Percentiles rank a stretch among this genome's conserved stretches.
Conservation (phyloP, 2,797 vertebrate genomes). For the Lycodopsis pacificus region DNA sequence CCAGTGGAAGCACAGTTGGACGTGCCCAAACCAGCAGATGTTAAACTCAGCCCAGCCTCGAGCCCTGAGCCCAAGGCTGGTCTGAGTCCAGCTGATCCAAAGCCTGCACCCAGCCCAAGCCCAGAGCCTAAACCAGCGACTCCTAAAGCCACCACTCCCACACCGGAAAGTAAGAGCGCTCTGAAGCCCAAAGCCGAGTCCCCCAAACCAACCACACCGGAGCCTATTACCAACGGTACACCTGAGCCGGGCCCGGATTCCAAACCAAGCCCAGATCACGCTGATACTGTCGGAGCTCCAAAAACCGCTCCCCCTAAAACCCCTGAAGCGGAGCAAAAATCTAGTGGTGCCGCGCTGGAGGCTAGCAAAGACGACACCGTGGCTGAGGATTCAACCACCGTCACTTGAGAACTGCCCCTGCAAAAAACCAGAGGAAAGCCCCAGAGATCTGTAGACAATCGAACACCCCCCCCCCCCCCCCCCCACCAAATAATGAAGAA, state of each 20-base stretch:
- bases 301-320: slow-evolving; percentile 77
- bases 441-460: slow-evolving; percentile 79
- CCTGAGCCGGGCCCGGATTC: slow-evolving; percentile 71
- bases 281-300: slow-evolving; percentile 58
- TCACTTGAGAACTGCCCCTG: slow-evolving; percentile 67
- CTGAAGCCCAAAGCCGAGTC: slow-evolving; percentile 62
- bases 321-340: slow-evolving; percentile 78
- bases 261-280: slow-evolving; percentile 72
- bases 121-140: slow-evolving; percentile 69
- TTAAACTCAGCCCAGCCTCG: slow-evolving; percentile 73
- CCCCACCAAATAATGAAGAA: slow-evolving; percentile 72
- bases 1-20: slow-evolving; percentile 68
- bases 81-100: slow-evolving; percentile 68
- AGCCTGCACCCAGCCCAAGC: slow-evolving; percentile 68
- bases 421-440: slow-evolving; percentile 52
- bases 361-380: slow-evolving; percentile 65
- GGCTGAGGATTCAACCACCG: slow-evolving; percentile 72
- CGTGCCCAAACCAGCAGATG: slow-evolving; percentile 66
- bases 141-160: slow-evolving; percentile 60
- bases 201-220: slow-evolving; percentile 69
- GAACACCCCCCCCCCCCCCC: slow-evolving; percentile 70
- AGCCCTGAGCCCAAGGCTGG: slow-evolving; percentile 73
- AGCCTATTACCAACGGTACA: slow-evolving; percentile 79
- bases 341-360: slow-evolving; percentile 58
- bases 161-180: slow-evolving; percentile 60